Percentiles rank a stretch among this genome's conserved stretches.
phyloP scores from a whole-genome alignment of 2,797 vertebrate genomes.

The Saguinus oedipus region DNA sequence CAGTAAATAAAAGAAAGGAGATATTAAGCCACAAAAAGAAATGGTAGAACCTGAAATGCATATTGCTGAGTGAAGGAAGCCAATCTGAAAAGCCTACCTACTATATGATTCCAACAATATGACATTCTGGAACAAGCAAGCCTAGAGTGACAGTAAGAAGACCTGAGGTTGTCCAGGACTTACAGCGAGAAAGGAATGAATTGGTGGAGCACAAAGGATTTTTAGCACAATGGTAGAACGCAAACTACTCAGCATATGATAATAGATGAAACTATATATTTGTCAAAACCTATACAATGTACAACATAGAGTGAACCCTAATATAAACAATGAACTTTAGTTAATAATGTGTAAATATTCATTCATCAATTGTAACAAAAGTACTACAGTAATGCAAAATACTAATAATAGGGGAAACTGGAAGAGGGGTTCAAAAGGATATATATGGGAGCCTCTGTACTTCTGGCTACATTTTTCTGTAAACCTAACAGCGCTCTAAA shows the following conservation, averaged over 20 bases:
- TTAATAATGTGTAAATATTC: neutral
- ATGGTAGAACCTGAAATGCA: neutral
- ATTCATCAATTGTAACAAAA: neutral
- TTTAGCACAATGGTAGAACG: neutral
- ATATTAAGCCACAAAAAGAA: neutral
- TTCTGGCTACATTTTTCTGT: neutral
- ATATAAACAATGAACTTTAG: slow-evolving; percentile 3
- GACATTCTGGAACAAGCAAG: slow-evolving; percentile 23
- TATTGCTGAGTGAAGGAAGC: neutral
- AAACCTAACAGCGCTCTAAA: slow-evolving; percentile 11
- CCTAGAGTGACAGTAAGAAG: neutral
- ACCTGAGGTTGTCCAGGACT: neutral
- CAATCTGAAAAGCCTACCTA: neutral
- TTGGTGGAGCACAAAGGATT: neutral
- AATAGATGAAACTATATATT: neutral
- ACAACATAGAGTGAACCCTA: neutral
- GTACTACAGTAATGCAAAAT: neutral
- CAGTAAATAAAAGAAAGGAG: slow-evolving; percentile 32
- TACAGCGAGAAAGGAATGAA: neutral
- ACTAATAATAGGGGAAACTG: neutral
- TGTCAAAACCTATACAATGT: neutral
- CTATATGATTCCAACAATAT: neutral
- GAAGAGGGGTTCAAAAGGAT: neutral
- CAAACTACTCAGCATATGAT: neutral
- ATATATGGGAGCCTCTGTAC: neutral